These are phyloP conservation scores for Tinea trinotella DNA, from an alignment of 2,888 invertebrate genomes.

Conservation along the genomic window DNA sequence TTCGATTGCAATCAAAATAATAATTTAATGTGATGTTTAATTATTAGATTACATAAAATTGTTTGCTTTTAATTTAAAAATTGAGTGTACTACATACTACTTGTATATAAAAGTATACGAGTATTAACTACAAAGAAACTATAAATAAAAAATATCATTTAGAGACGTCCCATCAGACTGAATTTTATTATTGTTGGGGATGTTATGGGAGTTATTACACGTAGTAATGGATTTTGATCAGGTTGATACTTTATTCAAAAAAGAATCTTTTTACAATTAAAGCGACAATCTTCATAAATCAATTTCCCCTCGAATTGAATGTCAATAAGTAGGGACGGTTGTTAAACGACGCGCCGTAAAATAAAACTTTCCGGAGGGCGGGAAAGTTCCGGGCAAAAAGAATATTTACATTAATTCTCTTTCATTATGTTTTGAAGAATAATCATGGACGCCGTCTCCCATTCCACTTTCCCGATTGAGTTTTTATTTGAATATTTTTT, in stretches of 20 bases:
- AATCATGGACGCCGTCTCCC: slow-evolving; percentile 67
- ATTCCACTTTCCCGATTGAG: slow-evolving; percentile 65
- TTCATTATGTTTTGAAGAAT: slow-evolving; percentile 74
- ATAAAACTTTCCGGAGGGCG: slow-evolving; percentile 71
- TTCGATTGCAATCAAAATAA: no score
- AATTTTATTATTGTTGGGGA: no score
- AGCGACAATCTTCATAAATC: slow-evolving; percentile 72
- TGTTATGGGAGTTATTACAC: background rate
- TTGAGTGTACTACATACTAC: no score
- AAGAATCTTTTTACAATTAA: slow-evolving; percentile 66
- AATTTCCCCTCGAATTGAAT: slow-evolving; percentile 72
- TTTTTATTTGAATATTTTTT: slow-evolving; percentile 73
- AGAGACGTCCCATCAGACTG: no score
- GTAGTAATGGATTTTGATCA: slow-evolving; percentile 1
- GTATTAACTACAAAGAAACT: no score
- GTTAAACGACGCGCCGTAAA: slow-evolving; percentile 70
- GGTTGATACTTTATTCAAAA: slow-evolving; percentile 14
- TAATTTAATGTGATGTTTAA: no score
- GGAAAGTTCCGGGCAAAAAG: slow-evolving; percentile 64
- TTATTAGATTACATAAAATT: no score
- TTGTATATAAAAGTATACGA: no score
- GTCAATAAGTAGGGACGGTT: slow-evolving; percentile 71
- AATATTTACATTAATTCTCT: slow-evolving; percentile 75
- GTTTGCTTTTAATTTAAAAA: no score
- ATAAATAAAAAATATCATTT: no score